These are phyloP conservation scores for Holothuria glaberrima DNA, from an alignment of 35 echinoderm and acorn worm species.

Conservation along the genomic window DNA sequence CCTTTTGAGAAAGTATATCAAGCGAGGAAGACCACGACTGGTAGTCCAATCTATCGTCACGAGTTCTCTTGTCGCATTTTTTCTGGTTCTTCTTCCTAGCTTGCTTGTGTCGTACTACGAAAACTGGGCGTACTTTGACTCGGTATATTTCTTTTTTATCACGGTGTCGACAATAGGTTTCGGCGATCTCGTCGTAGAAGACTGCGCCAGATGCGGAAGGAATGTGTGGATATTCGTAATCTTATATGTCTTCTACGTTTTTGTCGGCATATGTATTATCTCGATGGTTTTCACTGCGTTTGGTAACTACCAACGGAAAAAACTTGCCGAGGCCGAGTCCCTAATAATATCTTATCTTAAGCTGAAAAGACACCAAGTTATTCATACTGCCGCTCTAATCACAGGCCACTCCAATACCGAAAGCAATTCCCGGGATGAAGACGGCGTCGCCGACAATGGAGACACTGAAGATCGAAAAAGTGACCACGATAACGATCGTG, in stretches of 20 bases:
- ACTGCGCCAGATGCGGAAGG: not conserved
- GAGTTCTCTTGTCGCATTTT: not conserved
- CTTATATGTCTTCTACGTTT: constrained; percentile 1
- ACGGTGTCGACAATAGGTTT: constrained; percentile 95
- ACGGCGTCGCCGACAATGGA: no score
- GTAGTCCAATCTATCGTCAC: not conserved
- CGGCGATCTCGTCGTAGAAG: constrained; percentile 78
- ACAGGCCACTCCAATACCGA: no score
- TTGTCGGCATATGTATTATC: constrained; percentile 32
- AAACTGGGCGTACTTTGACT: constrained; percentile 82
- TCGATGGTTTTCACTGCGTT: constrained; percentile 20
- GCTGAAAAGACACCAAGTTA: not conserved
- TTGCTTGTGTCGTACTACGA: constrained; percentile 64
- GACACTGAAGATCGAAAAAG: no score
- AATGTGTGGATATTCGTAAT: constrained; percentile 12
- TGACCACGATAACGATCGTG: not conserved
- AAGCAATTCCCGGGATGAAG: no score
- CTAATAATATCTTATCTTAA: not conserved
- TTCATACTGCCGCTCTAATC: not conserved
- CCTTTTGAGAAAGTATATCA: not conserved
- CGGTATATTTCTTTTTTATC: constrained; percentile 97
- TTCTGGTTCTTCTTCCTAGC: constrained; percentile 61
- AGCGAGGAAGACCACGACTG: not conserved
- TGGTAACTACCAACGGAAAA: not conserved
- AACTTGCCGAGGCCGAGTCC: constrained; percentile 12